These are phyloP conservation scores for Aratinga solstitialis DNA, from an alignment of 2,797 vertebrate species.

Conservation along the genomic window DNA sequence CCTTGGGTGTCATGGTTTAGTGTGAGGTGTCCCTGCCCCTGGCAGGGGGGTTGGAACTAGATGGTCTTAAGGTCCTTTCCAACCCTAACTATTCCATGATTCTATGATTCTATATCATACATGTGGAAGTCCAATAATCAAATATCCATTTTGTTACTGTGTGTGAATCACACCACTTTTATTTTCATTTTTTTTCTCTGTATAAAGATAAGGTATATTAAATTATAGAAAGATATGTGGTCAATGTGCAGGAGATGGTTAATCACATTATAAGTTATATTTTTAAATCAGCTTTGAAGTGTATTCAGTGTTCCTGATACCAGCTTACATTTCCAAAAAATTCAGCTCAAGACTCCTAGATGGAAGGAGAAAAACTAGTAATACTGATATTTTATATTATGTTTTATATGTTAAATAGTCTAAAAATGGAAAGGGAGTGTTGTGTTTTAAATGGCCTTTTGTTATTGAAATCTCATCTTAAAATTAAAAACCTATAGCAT, in stretches of 20 bases:
- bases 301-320: background rate
- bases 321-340: background rate
- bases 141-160: background rate
- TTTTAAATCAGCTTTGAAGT: background rate
- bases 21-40: too few relatives aligned
- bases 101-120: background rate
- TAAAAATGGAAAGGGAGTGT: background rate
- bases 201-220: background rate
- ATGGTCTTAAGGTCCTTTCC: too few relatives aligned
- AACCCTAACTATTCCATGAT: too few relatives aligned
- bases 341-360: background rate
- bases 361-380: background rate
- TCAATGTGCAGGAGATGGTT: background rate
- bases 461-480: background rate
- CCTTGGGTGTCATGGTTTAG: too few relatives aligned
- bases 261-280: background rate
- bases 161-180: background rate
- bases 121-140: background rate
- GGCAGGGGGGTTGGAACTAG: too few relatives aligned
- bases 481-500: slow-evolving; percentile 36
- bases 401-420: background rate
- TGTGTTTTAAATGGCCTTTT: background rate
- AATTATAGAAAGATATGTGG: background rate
- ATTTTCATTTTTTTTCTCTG: background rate
- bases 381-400: background rate